These are phyloP conservation scores for Sinocyclocheilus maitianheensis DNA, from an alignment of 2,113 vertebrate species.

Conservation along the genomic window DNA sequence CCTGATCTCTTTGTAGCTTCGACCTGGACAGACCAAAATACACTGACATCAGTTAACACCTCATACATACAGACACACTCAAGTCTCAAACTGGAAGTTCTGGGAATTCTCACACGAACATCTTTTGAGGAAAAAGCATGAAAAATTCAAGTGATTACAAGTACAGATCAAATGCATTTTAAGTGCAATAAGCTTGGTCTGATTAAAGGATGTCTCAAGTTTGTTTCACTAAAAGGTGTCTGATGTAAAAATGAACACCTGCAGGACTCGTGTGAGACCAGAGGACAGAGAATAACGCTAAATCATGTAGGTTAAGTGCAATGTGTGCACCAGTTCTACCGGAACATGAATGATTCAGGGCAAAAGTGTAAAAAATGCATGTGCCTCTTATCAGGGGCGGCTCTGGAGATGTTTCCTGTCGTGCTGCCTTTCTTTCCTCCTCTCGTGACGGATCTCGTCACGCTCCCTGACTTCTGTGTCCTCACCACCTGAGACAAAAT, in stretches of 20 bases:
- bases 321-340: slow-evolving; percentile 18
- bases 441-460: slow-evolving; percentile 92
- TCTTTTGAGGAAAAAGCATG: slow-evolving; percentile 13
- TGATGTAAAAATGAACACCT: background rate
- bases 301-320: background rate
- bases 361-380: slow-evolving; percentile 51
- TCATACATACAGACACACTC: background rate
- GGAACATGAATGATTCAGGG: slow-evolving; percentile 36
- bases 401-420: slow-evolving; percentile 94
- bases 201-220: background rate
- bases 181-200: background rate
- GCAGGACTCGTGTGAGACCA: background rate
- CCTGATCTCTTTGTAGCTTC: slow-evolving; percentile 95
- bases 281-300: background rate
- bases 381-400: slow-evolving; percentile 95
- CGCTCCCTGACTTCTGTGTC: slow-evolving; percentile 90
- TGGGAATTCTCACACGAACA: background rate
- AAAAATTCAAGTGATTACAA: slow-evolving; percentile 3
- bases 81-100: background rate
- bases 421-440: slow-evolving; percentile 92
- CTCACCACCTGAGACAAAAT: slow-evolving; percentile 73
- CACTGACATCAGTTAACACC: slow-evolving; percentile 10
- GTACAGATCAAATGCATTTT: slow-evolving; percentile 8
- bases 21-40: slow-evolving; percentile 76
- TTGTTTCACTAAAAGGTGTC: slow-evolving; percentile 23